phyloP scores from a whole-genome alignment of 2,797 vertebrate species.

The Petrocephalus schoutedeni region DNA sequence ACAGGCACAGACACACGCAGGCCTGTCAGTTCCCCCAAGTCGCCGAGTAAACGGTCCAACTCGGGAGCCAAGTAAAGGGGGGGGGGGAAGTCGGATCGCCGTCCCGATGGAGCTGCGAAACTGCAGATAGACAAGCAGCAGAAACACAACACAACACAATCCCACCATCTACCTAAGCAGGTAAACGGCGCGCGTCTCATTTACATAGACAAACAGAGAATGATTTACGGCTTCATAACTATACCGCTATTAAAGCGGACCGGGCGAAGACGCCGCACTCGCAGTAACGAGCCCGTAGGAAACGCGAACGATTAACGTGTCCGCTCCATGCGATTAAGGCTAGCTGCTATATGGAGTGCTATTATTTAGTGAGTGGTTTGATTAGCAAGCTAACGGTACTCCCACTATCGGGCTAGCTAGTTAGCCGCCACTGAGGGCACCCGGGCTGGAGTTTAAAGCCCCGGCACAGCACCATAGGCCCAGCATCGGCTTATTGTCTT shows the following conservation, averaged over 20 bases:
- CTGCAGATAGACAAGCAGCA: slow-evolving; percentile 31
- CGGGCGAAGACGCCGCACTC: not conserved
- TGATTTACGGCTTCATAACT: not conserved
- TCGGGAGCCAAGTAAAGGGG: slow-evolving; percentile 30
- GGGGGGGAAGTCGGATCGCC: slow-evolving; percentile 24
- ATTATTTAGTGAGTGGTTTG: not conserved
- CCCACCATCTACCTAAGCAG: slow-evolving; percentile 30
- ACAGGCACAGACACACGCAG: slow-evolving; percentile 4
- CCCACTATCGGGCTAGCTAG: not conserved
- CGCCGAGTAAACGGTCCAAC: slow-evolving; percentile 28
- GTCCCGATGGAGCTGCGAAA: slow-evolving; percentile 41
- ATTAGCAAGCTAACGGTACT: slow-evolving; percentile 4
- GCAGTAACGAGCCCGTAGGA: not conserved
- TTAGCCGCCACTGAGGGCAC: not conserved
- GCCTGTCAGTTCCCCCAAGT: slow-evolving; percentile 26
- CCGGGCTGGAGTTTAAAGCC: not conserved
- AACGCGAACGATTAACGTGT: not conserved
- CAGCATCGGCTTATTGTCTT: not conserved
- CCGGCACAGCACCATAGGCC: not conserved
- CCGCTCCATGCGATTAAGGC: not conserved
- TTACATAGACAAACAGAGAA: not conserved
- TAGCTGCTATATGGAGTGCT: not conserved
- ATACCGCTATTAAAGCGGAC: not conserved
- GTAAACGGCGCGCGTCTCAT: slow-evolving; percentile 26
- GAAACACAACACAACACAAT: slow-evolving; percentile 2